Conservation (phyloP, 53 echinoderm and acorn worm species). For the Temnopleurus reevesii region DNA sequence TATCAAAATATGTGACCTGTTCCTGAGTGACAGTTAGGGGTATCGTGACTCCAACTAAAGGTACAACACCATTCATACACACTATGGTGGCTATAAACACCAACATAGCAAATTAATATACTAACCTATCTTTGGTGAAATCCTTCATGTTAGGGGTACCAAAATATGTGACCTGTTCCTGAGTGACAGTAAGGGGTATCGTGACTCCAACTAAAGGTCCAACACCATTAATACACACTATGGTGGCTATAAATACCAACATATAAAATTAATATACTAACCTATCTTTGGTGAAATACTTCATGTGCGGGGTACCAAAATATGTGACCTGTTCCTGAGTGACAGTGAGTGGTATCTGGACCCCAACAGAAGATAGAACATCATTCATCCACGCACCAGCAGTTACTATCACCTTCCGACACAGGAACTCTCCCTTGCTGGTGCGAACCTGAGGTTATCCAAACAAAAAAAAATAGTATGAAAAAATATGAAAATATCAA, state of each 20-base stretch:
- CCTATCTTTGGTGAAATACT: constrained; percentile 82
- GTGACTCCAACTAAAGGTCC: constrained; percentile 76
- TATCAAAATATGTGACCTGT: no score
- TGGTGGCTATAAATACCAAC: constrained; percentile 80
- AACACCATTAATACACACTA: constrained; percentile 85
- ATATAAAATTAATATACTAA: no score
- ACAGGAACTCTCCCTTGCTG: constrained; percentile 67
- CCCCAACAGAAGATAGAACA: constrained; percentile 75
- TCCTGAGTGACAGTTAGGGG: no score
- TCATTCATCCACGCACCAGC: constrained; percentile 91
- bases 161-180: constrained; percentile 92
- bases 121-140: constrained; percentile 79
- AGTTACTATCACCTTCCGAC: constrained; percentile 76
- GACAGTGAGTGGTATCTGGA: constrained; percentile 80
- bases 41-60: neutral
- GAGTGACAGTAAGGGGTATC: constrained; percentile 82
- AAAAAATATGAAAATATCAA: no score
- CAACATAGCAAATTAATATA: neutral
- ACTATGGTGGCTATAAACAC: neutral
- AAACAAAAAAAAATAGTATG: no score
- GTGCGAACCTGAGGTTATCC: constrained; percentile 86
- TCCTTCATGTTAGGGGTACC: constrained; percentile 86
- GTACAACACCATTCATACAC: neutral
- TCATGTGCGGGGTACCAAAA: constrained; percentile 80
- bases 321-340: constrained; percentile 95